Percentiles rank a stretch among this genome's conserved stretches.
Conservation (phyloP, 2,797 vertebrate species). For the Aeoliscus strigatus region DNA sequence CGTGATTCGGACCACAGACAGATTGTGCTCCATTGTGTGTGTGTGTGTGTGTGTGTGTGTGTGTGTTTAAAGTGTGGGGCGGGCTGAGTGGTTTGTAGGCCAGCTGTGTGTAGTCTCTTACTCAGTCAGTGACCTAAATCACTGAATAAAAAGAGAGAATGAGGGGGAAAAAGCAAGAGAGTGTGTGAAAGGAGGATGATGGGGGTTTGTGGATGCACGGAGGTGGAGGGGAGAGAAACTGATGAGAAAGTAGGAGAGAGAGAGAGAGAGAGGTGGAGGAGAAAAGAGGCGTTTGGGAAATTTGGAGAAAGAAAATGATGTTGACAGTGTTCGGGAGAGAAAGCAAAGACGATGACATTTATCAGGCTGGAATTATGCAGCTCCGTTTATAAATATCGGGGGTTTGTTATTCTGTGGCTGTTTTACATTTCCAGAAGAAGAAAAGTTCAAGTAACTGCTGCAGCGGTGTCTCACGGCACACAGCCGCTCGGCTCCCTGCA, state of each 20-base stretch:
- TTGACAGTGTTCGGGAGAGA: constrained; percentile 2
- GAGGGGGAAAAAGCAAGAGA: constrained; percentile 1
- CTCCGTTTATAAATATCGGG: constrained; percentile 64
- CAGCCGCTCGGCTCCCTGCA: constrained; percentile 33
- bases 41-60: constrained; percentile 9
- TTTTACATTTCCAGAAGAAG: constrained; percentile 51
- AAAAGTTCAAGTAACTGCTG: constrained; percentile 20
- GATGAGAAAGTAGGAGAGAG: constrained; percentile 9
- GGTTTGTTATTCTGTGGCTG: constrained; percentile 53
- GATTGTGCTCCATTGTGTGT: constrained; percentile 34
- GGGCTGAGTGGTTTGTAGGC: constrained; percentile 64
- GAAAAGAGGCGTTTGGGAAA: constrained; percentile 2
- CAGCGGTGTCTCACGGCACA: constrained; percentile 12
- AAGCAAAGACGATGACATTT: constrained; percentile 46
- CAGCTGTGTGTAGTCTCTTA: constrained; percentile 76
- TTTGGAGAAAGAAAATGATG: no score
- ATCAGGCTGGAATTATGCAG: constrained; percentile 49
- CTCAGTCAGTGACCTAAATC: constrained; percentile 78
- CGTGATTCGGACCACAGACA: constrained; percentile 22
- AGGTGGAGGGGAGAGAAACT: constrained; percentile 14
- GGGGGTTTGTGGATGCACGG: constrained; percentile 7
- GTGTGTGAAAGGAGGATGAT: constrained; percentile 10
- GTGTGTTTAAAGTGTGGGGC: constrained; percentile 28
- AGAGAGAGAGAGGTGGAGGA: constrained; percentile 5
- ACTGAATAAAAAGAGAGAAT: constrained; percentile 59